Conservation (phyloP, 1,140 invertebrate genomes). For the Teleopsis dalmanni region DNA sequence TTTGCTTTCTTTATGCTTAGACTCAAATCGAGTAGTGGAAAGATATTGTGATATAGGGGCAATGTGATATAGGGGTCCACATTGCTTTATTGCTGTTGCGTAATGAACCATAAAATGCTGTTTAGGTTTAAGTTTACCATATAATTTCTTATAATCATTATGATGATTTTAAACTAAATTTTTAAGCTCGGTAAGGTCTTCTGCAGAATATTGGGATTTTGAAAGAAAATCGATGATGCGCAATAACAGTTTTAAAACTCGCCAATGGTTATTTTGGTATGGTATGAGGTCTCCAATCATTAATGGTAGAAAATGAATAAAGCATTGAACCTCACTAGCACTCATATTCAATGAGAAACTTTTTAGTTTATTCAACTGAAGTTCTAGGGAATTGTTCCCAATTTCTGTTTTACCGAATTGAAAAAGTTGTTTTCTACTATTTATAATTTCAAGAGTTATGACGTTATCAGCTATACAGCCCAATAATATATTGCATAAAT, state of each 20-base stretch:
- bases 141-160: slow-evolving; percentile 3
- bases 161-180: slow-evolving; percentile 7
- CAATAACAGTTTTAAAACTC: slow-evolving; percentile 7
- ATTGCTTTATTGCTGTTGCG: slow-evolving; percentile 9
- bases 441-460: slow-evolving; percentile 10
- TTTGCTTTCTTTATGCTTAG: slow-evolving; percentile 4
- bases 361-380: slow-evolving; percentile 15
- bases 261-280: slow-evolving; percentile 2
- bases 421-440: slow-evolving; percentile 25
- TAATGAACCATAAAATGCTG: slow-evolving; percentile 13
- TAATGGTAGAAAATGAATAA: slow-evolving; percentile 4
- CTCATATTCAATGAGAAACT: slow-evolving; percentile 19
- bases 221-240: slow-evolving; percentile 10
- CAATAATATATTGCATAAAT: slow-evolving; percentile 30
- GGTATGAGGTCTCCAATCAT: slow-evolving; percentile 12
- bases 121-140: slow-evolving; percentile 9
- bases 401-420: slow-evolving; percentile 16
- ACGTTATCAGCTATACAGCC: slow-evolving; percentile 21
- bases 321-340: slow-evolving; percentile 1
- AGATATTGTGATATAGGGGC: too few relatives aligned
- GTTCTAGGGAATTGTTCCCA: slow-evolving; percentile 6
- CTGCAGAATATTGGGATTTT: neutral
- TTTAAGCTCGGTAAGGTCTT: slow-evolving; percentile 7
- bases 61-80: slow-evolving; percentile 3
- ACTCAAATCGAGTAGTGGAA: slow-evolving; percentile 1